Conservation (phyloP, 2,888 invertebrate species). For the Synergus gifuensis region DNA sequence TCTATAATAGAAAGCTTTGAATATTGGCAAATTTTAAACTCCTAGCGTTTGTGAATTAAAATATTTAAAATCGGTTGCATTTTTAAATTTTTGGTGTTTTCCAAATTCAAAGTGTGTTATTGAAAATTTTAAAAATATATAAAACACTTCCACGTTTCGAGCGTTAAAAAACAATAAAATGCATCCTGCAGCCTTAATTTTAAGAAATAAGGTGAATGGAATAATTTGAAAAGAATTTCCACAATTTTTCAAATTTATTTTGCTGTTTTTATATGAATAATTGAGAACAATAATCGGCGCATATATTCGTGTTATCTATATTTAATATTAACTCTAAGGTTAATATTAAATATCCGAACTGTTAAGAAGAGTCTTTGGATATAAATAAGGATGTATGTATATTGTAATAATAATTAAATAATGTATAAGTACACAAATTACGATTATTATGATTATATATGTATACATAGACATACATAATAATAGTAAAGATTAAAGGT, state of each 20-base stretch:
- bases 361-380: slow-evolving; percentile 55
- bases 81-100: too few species aligned
- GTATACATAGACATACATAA: slow-evolving; percentile 57
- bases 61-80: too few species aligned
- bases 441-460: slow-evolving; percentile 50
- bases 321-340: slow-evolving; percentile 32
- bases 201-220: background rate
- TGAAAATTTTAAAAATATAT: too few species aligned
- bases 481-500: slow-evolving; percentile 41
- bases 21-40: too few species aligned
- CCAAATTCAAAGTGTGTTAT: too few species aligned
- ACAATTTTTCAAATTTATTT: slow-evolving; percentile 7
- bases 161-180: too few species aligned
- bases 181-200: too few species aligned
- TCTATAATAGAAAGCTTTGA: too few species aligned
- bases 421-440: slow-evolving; percentile 43
- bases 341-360: slow-evolving; percentile 45
- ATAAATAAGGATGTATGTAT: slow-evolving; percentile 44
- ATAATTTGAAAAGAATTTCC: background rate
- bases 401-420: slow-evolving; percentile 34
- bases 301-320: slow-evolving; percentile 26
- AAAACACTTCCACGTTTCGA: too few species aligned
- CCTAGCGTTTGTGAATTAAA: too few species aligned
- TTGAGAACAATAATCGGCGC: slow-evolving; percentile 13
- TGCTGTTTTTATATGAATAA: background rate